phyloP scores from a whole-genome alignment of 2,888 invertebrate species.

The Tetragonula carbonaria region DNA sequence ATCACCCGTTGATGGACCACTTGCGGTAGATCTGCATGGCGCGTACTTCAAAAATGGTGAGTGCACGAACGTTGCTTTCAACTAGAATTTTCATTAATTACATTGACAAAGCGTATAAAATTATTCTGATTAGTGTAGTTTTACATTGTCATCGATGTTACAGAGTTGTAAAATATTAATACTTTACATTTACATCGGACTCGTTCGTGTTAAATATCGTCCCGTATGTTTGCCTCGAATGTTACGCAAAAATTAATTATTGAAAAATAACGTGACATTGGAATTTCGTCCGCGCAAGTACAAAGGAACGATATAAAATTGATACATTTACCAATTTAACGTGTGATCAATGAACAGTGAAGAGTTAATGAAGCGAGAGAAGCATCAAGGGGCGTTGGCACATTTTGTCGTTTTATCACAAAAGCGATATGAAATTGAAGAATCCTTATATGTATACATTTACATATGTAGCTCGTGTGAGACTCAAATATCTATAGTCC shows the following conservation, averaged over 20 bases:
- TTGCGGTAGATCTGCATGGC: constrained; percentile 23
- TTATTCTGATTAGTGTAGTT: neutral
- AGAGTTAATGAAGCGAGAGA: constrained; percentile 16
- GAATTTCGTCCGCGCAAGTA: neutral
- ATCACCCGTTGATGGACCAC: constrained; percentile 31
- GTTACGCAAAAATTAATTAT: neutral
- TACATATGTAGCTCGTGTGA: neutral
- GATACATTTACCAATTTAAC: constrained; percentile 24
- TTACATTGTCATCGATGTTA: neutral
- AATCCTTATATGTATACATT: constrained; percentile 35
- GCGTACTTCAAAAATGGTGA: constrained; percentile 49
- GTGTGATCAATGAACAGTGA: constrained; percentile 3
- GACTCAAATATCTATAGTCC: constrained; percentile 38
- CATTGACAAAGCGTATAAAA: neutral
- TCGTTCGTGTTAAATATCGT: too few relatives aligned
- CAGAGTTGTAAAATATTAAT: neutral
- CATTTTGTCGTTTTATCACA: constrained; percentile 5
- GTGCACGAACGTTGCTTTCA: constrained; percentile 12
- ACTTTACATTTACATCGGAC: neutral
- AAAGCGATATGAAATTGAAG: constrained; percentile 44
- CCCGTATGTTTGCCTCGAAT: neutral
- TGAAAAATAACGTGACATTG: neutral
- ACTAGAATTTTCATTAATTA: neutral
- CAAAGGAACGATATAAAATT: neutral
- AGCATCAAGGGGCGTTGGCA: neutral